Base-by-base conservation (phyloP, 1,140 invertebrate genomes). In the Saccostrea echinata region DNA sequence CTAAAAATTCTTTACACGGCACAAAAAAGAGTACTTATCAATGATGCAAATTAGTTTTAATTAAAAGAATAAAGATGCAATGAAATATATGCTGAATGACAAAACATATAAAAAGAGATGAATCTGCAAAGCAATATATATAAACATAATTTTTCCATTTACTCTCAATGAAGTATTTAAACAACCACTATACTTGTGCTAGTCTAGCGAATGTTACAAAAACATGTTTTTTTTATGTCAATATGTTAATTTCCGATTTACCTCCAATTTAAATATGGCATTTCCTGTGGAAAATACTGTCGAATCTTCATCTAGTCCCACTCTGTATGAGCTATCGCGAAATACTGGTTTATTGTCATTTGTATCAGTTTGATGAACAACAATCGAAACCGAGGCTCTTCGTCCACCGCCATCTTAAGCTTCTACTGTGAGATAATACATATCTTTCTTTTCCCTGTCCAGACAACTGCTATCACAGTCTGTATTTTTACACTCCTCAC, bases 281-380 rank as follows among this genome's bases (percentile, higher is more conserved):
- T 30, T 43, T 30, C 35, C 71, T 24, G 21, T 27, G n/a, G 81
- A 52, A 53, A 83, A 83, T 21, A 0, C 52, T 51, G 24, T 27
- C 9, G 9, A 18, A 51, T 83, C 52, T 83, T 83, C 81, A 6
- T 27, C 16, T n/a, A 83, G 35, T 6, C 35, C 81, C 8, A 83
- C n/a, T 52, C 43, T 18, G 52, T 83, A 83, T 13, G 35, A 52
- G 27, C 43, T 83, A 27, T 52, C 21, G 43, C 35, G 81, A 53
- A 83, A 83, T 21, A 2, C n/a, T n/a, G 81, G 81, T 51, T 51
- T 83, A 51, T 83, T 83, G 24, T 83, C 81, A 53, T 83, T 83
- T 51, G 35, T 51, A 53, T 83, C 81, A 0, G 1, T 83, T 1
- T 52, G 24, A 12, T 8, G 2, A 30, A 83, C 43, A 33, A 33